Evolutionary conservation across 2,113 vertebrate species (phyloP).

Genomic region (Atrichornis clamosus): DNA sequence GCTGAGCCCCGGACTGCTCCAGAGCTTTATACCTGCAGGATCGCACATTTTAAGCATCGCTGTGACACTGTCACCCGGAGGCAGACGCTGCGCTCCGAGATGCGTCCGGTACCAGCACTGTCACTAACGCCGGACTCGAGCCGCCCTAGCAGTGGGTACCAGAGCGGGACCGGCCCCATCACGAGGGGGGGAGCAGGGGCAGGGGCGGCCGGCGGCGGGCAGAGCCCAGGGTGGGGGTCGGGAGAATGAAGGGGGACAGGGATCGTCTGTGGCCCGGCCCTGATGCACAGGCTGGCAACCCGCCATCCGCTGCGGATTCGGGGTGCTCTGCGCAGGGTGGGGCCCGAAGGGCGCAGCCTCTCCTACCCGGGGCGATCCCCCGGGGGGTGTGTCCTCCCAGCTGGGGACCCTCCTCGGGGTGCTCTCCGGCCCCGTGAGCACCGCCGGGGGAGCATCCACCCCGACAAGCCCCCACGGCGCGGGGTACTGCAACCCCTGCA

Average conservation of each 20-base stretch:
- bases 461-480: background rate
- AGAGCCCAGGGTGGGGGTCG: background rate
- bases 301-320: background rate
- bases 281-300: background rate
- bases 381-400: background rate
- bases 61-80: background rate
- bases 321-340: background rate
- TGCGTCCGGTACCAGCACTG: accelerated
- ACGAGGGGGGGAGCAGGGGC: background rate
- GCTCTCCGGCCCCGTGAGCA: background rate
- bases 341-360: background rate
- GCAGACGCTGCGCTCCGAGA: background rate
- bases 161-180: background rate
- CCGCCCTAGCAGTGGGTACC: accelerated
- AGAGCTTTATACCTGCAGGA: background rate
- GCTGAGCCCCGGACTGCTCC: background rate
- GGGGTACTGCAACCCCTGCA: background rate
- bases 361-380: background rate
- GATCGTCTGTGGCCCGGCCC: background rate
- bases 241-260: background rate
- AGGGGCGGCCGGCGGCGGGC: background rate
- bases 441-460: background rate
- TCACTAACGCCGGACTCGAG: background rate
- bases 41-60: accelerated
- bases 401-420: background rate